Evolutionary conservation across 1,140 invertebrate species (phyloP).

Genomic region (Calosoma granatense): DNA sequence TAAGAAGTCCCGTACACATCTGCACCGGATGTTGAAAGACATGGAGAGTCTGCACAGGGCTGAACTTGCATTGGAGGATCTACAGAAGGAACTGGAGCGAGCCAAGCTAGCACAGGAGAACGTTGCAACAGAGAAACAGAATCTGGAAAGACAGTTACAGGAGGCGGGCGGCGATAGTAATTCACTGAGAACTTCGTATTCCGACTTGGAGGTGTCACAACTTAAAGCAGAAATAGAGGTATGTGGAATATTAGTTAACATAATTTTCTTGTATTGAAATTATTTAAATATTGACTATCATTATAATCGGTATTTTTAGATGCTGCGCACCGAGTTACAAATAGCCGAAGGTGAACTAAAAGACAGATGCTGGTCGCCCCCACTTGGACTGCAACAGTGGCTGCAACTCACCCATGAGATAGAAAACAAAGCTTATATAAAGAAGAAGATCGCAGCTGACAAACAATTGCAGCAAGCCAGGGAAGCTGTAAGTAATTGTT

Average conservation of each 20-base stretch:
- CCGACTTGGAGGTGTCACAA: constrained; percentile 70
- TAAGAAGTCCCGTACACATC: constrained; percentile 72
- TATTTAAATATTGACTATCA: constrained; percentile 7
- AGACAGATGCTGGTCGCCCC: constrained; percentile 77
- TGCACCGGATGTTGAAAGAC: constrained; percentile 82
- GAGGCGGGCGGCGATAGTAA: constrained; percentile 50
- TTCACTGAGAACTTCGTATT: constrained; percentile 57
- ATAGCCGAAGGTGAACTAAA: constrained; percentile 81
- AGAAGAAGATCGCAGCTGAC: constrained; percentile 76
- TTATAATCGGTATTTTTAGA: constrained; percentile 32
- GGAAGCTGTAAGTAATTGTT: constrained; percentile 68
- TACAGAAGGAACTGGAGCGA: constrained; percentile 61
- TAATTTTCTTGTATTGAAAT: too few relatives aligned
- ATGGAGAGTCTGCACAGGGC: constrained; percentile 87
- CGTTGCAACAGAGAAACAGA: constrained; percentile 68
- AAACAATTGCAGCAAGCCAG: constrained; percentile 77
- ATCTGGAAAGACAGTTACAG: constrained; percentile 64
- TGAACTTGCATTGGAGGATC: constrained; percentile 72
- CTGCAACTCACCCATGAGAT: constrained; percentile 89
- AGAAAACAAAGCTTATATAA: constrained; percentile 78
- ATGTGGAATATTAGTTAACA: constrained; percentile 21
- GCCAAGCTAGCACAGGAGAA: constrained; percentile 56
- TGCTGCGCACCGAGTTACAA: constrained; percentile 68
- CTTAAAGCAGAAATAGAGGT: constrained; percentile 76
- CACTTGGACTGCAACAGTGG: constrained; percentile 83